Conservation (phyloP, 2,888 invertebrate species). For the Calameuta pallipes region DNA sequence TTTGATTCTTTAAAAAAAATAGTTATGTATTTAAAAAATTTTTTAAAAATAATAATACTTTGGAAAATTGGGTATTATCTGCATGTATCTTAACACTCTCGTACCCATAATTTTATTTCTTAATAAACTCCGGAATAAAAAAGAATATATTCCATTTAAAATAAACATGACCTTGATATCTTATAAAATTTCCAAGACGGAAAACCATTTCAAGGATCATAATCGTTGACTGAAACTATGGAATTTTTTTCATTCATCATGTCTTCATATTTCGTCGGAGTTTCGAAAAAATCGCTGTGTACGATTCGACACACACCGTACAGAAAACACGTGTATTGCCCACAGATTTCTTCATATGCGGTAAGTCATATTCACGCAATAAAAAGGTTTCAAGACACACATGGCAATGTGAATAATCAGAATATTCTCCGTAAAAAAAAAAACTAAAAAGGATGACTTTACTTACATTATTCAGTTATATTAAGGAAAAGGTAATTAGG, state of each 20-base stretch:
- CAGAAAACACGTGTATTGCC: not conserved
- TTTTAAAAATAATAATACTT: too few relatives aligned
- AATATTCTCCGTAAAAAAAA: not conserved
- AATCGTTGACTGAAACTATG: not conserved
- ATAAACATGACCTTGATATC: too few relatives aligned
- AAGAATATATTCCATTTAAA: too few relatives aligned
- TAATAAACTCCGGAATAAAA: too few relatives aligned
- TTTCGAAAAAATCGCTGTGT: not conserved
- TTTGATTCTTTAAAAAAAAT: too few relatives aligned
- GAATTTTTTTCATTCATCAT: not conserved
- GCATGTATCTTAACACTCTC: too few relatives aligned
- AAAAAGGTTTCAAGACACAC: not conserved
- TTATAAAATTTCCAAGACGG: not conserved
- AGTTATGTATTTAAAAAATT: too few relatives aligned
- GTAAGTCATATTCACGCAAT: not conserved
- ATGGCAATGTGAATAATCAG: not conserved
- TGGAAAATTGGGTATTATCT: too few relatives aligned
- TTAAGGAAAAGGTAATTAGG: conserved; percentile 29
- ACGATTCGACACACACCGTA: not conserved
- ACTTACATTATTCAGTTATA: conserved; percentile 7
- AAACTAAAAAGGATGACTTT: too few relatives aligned
- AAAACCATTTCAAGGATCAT: not conserved
- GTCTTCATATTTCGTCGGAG: not conserved
- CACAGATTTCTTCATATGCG: not conserved
- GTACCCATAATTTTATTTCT: too few relatives aligned